Evolutionary conservation across 2,797 vertebrate genomes (phyloP).

Genomic region (Muscicapa comitata): DNA sequence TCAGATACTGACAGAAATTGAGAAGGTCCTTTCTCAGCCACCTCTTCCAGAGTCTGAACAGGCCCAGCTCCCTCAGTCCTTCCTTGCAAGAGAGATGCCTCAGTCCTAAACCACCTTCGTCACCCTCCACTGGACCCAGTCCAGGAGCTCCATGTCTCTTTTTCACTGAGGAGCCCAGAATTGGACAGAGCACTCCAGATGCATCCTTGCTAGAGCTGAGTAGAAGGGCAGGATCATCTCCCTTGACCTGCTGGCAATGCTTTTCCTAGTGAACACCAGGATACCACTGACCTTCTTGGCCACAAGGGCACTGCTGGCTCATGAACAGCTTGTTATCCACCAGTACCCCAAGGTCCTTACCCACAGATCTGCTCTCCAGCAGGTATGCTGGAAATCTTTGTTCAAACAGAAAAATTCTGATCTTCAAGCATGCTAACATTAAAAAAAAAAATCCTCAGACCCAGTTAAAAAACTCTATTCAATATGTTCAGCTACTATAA

Average conservation of each 20-base stretch:
- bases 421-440: neutral
- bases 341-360: neutral
- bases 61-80: neutral
- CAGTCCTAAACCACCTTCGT: neutral
- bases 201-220: too few relatives aligned
- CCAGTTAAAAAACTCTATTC: neutral
- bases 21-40: neutral
- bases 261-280: neutral
- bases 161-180: neutral
- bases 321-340: neutral
- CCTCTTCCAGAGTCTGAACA: neutral
- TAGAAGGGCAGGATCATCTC: neutral
- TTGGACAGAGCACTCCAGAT: neutral
- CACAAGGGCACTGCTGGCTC: neutral
- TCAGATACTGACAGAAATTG: neutral
- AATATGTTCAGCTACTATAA: neutral
- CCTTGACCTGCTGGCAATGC: accelerated
- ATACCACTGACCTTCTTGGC: neutral
- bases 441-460: neutral
- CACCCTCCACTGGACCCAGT: neutral
- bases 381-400: neutral
- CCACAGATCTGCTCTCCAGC: neutral
- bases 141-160: neutral
- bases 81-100: neutral
- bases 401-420: neutral